A percentile compares a stretch with the other conserved stretches of the same genome.
These are phyloP conservation scores for Ectropis grisescens DNA, from an alignment of 1,140 invertebrate species.

Conservation along the genomic window DNA sequence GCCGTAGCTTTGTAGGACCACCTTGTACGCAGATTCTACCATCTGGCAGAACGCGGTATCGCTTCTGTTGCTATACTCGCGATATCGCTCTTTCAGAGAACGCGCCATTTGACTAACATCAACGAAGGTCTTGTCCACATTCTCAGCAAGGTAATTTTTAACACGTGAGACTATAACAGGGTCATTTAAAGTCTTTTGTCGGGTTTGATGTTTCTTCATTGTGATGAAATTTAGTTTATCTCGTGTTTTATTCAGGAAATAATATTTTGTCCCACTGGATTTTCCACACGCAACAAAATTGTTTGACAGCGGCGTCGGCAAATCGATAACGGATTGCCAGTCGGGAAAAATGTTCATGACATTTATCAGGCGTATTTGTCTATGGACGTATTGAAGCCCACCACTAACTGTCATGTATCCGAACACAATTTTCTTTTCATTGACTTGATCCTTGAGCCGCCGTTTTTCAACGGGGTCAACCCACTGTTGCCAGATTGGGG, in stretches of 20 bases:
- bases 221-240: constrained; percentile 15
- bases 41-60: constrained; percentile 75
- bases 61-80: constrained; percentile 79
- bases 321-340: constrained; percentile 36
- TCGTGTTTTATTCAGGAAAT: constrained; percentile 4
- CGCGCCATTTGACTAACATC: constrained; percentile 82
- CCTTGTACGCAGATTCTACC: constrained; percentile 73
- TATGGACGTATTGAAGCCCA: no score
- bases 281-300: constrained; percentile 20
- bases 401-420: no score
- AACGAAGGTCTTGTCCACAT: constrained; percentile 79
- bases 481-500: no score
- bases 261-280: constrained; percentile 7
- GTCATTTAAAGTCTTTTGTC: constrained; percentile 55
- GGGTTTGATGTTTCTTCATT: constrained; percentile 60
- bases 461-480: no score
- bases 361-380: no score
- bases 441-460: no score
- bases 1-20: constrained; percentile 72
- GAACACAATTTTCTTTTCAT: no score
- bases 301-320: constrained; percentile 56
- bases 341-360: not conserved
- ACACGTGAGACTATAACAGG: constrained; percentile 62
- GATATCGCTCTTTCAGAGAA: constrained; percentile 77
- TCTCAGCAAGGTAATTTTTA: constrained; percentile 78